These are phyloP conservation scores for Onychomys leucogaster DNA, from an alignment of 2,797 vertebrate species.

Conservation along the genomic window DNA sequence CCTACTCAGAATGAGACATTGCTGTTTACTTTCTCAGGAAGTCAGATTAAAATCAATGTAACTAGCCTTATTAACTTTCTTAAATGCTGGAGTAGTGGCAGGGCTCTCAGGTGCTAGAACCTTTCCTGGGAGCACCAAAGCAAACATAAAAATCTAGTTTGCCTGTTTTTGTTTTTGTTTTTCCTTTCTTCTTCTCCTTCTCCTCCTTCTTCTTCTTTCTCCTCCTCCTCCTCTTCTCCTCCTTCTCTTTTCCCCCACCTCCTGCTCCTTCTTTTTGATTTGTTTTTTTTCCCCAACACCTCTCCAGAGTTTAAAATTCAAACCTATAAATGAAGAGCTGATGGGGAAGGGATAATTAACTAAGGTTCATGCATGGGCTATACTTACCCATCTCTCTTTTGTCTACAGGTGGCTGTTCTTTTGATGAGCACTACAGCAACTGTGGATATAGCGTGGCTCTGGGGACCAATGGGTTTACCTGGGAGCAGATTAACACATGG, in stretches of 20 bases:
- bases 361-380: slow-evolving; percentile 74
- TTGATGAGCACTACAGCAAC: slow-evolving; percentile 96
- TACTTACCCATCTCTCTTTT: slow-evolving; percentile 80
- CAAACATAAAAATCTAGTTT: slow-evolving; percentile 88
- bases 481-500: slow-evolving; percentile 99
- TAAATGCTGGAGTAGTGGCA: background rate
- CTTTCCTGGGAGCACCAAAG: slow-evolving; percentile 79
- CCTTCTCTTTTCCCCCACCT: background rate
- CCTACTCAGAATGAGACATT: background rate
- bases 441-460: slow-evolving; percentile 97
- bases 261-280: background rate
- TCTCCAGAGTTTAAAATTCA: slow-evolving; percentile 85
- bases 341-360: slow-evolving; percentile 85
- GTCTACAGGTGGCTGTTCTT: slow-evolving; percentile 93
- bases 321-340: slow-evolving; percentile 82
- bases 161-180: slow-evolving; percentile 33
- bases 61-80: slow-evolving; percentile 73
- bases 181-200: fast-evolving
- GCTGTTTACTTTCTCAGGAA: slow-evolving; percentile 72
- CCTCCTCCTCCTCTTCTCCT: no score
- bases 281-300: slow-evolving; percentile 60
- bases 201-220: fast-evolving
- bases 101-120: background rate
- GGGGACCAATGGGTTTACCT: slow-evolving; percentile 97
- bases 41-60: slow-evolving; percentile 73